Percentiles rank a stretch among this genome's conserved stretches.
These are phyloP conservation scores for Pandemis heparana DNA, from an alignment of 2,888 invertebrate species.

Conservation along the genomic window DNA sequence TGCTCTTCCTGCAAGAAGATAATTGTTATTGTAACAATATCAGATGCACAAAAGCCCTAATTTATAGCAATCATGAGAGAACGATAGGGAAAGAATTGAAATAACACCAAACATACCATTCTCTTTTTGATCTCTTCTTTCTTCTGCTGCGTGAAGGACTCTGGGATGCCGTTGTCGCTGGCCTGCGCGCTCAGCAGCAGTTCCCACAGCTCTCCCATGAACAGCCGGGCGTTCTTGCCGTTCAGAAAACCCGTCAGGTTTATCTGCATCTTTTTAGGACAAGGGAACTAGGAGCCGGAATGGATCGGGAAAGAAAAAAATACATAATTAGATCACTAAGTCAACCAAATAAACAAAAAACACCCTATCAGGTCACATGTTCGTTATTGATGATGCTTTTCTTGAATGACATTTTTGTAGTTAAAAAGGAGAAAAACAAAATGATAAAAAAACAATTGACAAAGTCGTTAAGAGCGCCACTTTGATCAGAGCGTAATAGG, in stretches of 20 bases:
- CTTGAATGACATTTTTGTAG: slow-evolving; percentile 10
- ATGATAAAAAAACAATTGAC: slow-evolving; percentile 51
- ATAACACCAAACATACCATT: slow-evolving; percentile 88
- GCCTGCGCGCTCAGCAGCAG: slow-evolving; percentile 97
- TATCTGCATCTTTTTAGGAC: slow-evolving; percentile 99
- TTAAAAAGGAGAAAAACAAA: slow-evolving; percentile 37
- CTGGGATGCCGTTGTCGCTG: slow-evolving; percentile 97
- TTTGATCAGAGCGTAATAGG: slow-evolving; percentile 30
- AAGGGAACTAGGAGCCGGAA: slow-evolving; percentile 91
- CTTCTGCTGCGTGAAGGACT: slow-evolving; percentile 97
- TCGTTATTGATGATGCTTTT: slow-evolving; percentile 25
- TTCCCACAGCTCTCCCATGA: slow-evolving; percentile 99
- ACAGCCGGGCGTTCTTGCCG: slow-evolving; percentile 98
- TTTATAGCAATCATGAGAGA: not conserved
- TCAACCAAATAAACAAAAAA: slow-evolving; percentile 48
- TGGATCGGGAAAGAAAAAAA: slow-evolving; percentile 77
- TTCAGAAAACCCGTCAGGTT: slow-evolving; percentile 99
- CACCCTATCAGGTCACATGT: slow-evolving; percentile 53
- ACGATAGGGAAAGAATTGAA: not conserved
- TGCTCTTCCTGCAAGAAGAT: slow-evolving; percentile 66
- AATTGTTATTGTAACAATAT: not conserved
- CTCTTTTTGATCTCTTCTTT: slow-evolving; percentile 98
- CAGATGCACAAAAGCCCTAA: too few relatives aligned
- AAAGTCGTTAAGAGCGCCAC: slow-evolving; percentile 74
- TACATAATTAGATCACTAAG: slow-evolving; percentile 59